Evolutionary conservation across 1,140 invertebrate genomes (phyloP), one percentile per base, ranked within the genome.

Genomic region (Rhopalosiphum maidis): DNA sequence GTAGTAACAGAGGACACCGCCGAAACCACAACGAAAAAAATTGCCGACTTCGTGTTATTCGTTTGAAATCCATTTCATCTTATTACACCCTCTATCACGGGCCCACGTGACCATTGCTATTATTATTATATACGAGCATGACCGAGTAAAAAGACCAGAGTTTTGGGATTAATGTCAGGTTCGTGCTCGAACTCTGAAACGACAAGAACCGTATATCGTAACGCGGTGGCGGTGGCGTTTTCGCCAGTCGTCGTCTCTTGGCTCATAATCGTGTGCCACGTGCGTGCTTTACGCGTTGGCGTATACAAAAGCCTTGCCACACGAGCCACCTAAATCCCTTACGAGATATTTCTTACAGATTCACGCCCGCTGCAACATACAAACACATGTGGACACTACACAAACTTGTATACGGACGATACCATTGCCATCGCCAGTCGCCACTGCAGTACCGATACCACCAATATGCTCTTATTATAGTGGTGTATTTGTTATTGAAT

Each of bases 111-210:
- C 60, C 30, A 35, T n/a, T 77, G n/a, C n/a, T 68, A 68, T 60
- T 54, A 54, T 55, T 77, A 77, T 77, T 77, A 77, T 77, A 77
- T 77, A 77, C 5, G 60, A n/a, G n/a, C 4, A n/a, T 9, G 22
- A 0, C n/a, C 48, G 7, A 89, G 48, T 89, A 89, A 89, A 54
- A 54, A 89, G 8, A 23, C 11, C n/a, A 2, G 87, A 54, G 43
- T 48, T 51, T 41, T 11, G 46, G 87, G 86, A 89, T 54, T 89
- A n/a, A 89, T 89, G 48, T 89, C n/a, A 51, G 23, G 8, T 89
- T 89, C 87, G 87, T 89, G 87, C n/a, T 37, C n/a, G 22, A 54
- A 89, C 46, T 89, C 60, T 77, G 15, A 77, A 77, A 77, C 35
- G 21, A 37, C 18, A 89, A 54, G 35, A 35, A 54, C 48, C 22